Conservation (phyloP, 2,113 vertebrate species). For the Cranoglanis bouderius region DNA sequence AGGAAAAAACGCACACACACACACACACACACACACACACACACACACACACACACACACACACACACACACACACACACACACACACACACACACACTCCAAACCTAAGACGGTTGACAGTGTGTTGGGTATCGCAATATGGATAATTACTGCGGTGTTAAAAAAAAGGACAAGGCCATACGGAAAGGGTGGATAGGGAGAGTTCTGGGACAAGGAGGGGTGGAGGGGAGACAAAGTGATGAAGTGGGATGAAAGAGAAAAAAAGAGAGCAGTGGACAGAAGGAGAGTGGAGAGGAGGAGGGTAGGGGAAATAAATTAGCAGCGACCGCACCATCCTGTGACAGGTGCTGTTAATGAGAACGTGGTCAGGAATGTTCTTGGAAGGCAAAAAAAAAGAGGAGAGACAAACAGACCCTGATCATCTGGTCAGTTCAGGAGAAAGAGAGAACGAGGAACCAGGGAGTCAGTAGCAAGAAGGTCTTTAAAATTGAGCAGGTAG, state of each 20-base stretch:
- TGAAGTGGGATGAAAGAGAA: constrained; percentile 10
- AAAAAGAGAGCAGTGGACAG: constrained; percentile 8
- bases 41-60: constrained; percentile 29
- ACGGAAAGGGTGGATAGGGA: constrained; percentile 31
- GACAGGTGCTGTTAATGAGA: constrained; percentile 85
- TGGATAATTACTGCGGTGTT: constrained; percentile 61
- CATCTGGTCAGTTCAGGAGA: constrained; percentile 60
- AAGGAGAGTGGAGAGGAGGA: constrained; percentile 27
- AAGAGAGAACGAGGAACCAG: constrained; percentile 48
- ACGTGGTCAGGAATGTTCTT: constrained; percentile 73
- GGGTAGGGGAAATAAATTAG: constrained; percentile 74
- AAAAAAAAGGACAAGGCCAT: constrained; percentile 49
- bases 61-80: constrained; percentile 30
- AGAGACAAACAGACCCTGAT: constrained; percentile 59
- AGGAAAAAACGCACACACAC: constrained; percentile 10
- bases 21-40: constrained; percentile 26
- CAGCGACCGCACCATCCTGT: constrained; percentile 80
- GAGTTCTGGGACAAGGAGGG: constrained; percentile 16
- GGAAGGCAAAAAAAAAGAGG: constrained; percentile 51
- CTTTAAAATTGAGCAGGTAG: constrained; percentile 25
- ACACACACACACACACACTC: constrained; percentile 55
- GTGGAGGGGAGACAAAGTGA: not conserved
- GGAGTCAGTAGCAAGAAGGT: constrained; percentile 42
- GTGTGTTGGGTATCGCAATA: constrained; percentile 23
- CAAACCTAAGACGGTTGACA: constrained; percentile 5